Evolutionary conservation across 2,888 invertebrate species (phyloP).

Genomic region (Entomobrya multifasciata): DNA sequence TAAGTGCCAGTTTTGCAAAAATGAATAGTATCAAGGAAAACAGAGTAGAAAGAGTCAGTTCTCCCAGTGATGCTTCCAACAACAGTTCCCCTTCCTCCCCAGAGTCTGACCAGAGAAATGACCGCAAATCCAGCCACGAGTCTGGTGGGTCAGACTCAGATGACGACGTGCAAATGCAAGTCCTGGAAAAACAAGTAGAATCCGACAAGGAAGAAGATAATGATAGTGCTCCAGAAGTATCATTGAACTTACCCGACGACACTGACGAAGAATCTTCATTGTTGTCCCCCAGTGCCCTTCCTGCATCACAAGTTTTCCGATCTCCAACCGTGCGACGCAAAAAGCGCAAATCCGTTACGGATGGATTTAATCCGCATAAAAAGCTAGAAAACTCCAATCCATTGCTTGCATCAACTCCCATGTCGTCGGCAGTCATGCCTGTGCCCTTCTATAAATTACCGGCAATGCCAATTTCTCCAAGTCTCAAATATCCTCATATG

Average conservation of each 20-base stretch:
- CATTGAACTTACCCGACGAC: slow-evolving; percentile 7
- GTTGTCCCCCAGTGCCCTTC: slow-evolving; percentile 57
- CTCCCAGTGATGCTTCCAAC: background rate
- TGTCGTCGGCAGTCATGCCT: no score
- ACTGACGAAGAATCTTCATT: slow-evolving; percentile 59
- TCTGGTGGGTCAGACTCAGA: slow-evolving; percentile 11
- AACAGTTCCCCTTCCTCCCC: slow-evolving; percentile 7
- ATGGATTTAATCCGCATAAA: background rate
- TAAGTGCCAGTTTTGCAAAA: background rate
- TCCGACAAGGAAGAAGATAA: slow-evolving; percentile 40
- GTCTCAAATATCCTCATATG: no score
- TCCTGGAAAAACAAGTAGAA: slow-evolving; percentile 56
- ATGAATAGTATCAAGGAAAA: background rate
- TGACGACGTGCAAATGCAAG: slow-evolving; percentile 55
- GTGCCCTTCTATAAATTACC: no score
- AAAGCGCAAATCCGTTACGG: slow-evolving; percentile 6
- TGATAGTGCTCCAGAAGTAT: background rate
- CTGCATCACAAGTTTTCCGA: slow-evolving; percentile 48
- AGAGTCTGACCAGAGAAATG: background rate
- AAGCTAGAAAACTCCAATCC: background rate
- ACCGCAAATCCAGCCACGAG: background rate
- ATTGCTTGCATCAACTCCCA: background rate
- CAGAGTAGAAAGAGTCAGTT: background rate
- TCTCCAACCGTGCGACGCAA: background rate
- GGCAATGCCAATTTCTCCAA: no score